phyloP scores from a whole-genome alignment of 2,888 invertebrate genomes.

The Nineta flava region DNA sequence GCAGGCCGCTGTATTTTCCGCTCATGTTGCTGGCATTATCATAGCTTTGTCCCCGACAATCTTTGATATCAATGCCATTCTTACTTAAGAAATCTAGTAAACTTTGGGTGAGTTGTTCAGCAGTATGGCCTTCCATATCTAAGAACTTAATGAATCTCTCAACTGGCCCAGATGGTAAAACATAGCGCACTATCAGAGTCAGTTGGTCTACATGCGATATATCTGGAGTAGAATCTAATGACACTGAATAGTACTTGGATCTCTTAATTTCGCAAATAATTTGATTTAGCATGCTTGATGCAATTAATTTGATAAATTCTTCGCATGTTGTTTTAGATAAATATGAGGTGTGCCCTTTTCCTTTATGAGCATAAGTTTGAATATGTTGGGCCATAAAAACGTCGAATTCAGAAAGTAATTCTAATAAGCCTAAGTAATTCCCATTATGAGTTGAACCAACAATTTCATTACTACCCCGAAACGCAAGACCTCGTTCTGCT shows the following conservation, averaged over 20 bases:
- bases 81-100: neutral
- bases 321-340: conserved; percentile 8
- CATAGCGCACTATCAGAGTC: conserved; percentile 15
- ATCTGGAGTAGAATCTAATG: conserved; percentile 1
- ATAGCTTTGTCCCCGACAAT: neutral
- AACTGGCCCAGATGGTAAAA: conserved; percentile 4
- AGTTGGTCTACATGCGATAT: conserved; percentile 15
- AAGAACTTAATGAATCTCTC: conserved; percentile 2
- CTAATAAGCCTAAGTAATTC: conserved; percentile 9
- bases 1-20: neutral
- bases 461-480: conserved; percentile 7
- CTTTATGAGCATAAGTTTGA: conserved; percentile 2
- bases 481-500: conserved; percentile 9
- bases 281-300: neutral
- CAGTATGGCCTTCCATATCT: neutral
- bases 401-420: conserved; percentile 10
- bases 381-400: conserved; percentile 6
- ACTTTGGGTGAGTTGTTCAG: neutral
- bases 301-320: conserved; percentile 7
- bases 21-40: neutral
- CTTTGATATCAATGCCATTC: neutral
- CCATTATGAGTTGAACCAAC: conserved; percentile 9
- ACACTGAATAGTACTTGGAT: conserved; percentile 6
- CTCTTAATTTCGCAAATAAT: neutral
- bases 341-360: conserved; percentile 7